Percentiles rank a stretch among this genome's conserved stretches.
Evolutionary conservation across 1,140 invertebrate species (phyloP).

Genomic region (Heterodera carotae): DNA sequence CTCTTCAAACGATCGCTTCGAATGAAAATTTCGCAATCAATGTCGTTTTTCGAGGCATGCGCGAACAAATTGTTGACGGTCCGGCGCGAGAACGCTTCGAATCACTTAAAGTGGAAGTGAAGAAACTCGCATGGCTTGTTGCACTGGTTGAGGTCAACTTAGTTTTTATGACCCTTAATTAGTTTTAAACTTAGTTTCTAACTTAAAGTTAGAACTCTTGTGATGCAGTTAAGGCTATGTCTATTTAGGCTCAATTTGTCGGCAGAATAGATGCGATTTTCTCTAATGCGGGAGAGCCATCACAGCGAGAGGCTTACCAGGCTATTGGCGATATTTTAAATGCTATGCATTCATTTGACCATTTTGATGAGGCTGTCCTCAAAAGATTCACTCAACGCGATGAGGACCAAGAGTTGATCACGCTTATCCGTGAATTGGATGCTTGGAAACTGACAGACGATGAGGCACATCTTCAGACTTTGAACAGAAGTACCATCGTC

Average conservation of each 20-base stretch:
- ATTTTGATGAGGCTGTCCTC: conserved; percentile 11
- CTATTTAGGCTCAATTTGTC: conserved; percentile 21
- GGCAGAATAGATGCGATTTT: conserved; percentile 19
- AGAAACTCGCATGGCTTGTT: conserved; percentile 29
- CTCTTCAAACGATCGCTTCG: conserved; percentile 1
- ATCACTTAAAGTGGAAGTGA: conserved; percentile 25
- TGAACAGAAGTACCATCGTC: conserved; percentile 23
- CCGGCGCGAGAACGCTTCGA: conserved; percentile 31
- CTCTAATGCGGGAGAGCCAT: neutral
- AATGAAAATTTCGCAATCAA: conserved; percentile 29
- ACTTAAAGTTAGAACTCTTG: neutral
- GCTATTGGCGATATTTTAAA: conserved; percentile 26
- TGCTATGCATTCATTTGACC: conserved; percentile 32
- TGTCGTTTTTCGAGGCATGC: conserved; percentile 23
- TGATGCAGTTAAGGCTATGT: neutral
- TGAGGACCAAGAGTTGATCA: conserved; percentile 6
- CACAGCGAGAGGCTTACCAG: conserved; percentile 1
- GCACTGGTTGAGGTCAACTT: conserved; percentile 24
- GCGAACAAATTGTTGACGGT: conserved; percentile 25
- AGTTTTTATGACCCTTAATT: neutral
- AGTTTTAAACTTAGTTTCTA: too few relatives aligned
- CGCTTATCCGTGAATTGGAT: conserved; percentile 27
- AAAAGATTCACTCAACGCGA: conserved; percentile 11
- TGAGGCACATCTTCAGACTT: conserved; percentile 23
- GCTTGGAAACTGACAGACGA: conserved; percentile 28